Evolutionary conservation across 2,797 vertebrate species (phyloP).

Genomic region (Ara ararauna): DNA sequence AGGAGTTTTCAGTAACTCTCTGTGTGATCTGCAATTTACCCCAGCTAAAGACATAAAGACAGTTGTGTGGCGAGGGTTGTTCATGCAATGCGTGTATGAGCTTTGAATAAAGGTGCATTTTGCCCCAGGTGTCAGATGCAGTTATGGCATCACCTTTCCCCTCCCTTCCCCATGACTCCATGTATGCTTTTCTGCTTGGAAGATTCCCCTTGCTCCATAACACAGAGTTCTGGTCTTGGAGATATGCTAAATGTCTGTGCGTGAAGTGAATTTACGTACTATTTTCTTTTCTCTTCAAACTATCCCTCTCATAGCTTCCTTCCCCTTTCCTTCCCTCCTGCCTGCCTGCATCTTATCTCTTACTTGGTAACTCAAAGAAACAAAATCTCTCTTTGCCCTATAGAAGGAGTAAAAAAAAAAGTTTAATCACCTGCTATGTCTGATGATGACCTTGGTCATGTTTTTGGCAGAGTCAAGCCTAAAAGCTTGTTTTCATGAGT

Average conservation of each 20-base stretch:
- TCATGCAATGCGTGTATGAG: neutral
- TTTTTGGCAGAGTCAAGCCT: neutral
- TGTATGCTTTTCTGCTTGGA: neutral
- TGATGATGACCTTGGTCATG: neutral
- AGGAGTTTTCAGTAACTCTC: neutral
- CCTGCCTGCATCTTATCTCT: neutral
- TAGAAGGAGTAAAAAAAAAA: neutral
- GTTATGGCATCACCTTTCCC: neutral
- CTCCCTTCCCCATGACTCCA: neutral
- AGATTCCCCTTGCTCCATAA: neutral
- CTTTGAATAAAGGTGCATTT: neutral
- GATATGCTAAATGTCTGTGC: neutral
- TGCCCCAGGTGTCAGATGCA: neutral
- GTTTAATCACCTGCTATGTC: neutral
- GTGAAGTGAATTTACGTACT: neutral
- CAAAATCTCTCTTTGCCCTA: neutral
- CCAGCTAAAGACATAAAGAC: neutral
- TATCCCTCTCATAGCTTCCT: neutral
- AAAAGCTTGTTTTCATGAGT: neutral
- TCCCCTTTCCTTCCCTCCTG: neutral
- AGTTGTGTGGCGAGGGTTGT: neutral
- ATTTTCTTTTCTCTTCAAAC: neutral
- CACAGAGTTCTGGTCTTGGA: neutral
- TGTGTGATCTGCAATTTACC: neutral
- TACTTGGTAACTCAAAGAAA: neutral